phyloP scores from a whole-genome alignment of 2,113 vertebrate species.

The Baryphthengus martii region DNA sequence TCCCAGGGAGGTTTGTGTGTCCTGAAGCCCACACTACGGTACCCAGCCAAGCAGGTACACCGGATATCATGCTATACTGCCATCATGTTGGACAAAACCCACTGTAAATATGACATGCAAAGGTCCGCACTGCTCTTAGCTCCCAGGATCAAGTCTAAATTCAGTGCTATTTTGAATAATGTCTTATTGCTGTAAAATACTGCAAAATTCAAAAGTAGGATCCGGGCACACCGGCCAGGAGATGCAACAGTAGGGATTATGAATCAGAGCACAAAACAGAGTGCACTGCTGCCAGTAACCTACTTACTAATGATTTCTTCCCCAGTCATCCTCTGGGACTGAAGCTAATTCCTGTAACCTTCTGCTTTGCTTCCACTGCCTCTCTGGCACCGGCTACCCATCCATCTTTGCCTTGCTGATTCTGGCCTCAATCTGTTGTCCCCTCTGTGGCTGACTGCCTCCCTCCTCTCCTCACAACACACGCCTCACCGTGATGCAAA shows the following conservation, averaged over 20 bases:
- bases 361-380: not conserved
- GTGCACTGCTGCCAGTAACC: not conserved
- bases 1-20: not conserved
- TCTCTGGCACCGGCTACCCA: not conserved
- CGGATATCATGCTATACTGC: not conserved
- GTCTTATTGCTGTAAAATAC: not conserved
- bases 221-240: not conserved
- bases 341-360: not conserved
- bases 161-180: not conserved
- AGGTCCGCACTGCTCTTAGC: not conserved
- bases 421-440: accelerated
- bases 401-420: accelerated
- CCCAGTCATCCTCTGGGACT: not conserved
- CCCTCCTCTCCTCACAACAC: not conserved
- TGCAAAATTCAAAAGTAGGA: not conserved
- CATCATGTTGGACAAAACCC: not conserved
- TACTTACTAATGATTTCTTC: not conserved
- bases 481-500: not conserved
- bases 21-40: not conserved
- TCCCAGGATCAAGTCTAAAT: not conserved
- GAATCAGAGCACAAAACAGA: not conserved
- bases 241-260: not conserved
- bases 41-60: not conserved
- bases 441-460: not conserved
- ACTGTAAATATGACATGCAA: not conserved